These are phyloP conservation scores for Columba guinea DNA, from an alignment of 2,797 vertebrate species.

Conservation along the genomic window DNA sequence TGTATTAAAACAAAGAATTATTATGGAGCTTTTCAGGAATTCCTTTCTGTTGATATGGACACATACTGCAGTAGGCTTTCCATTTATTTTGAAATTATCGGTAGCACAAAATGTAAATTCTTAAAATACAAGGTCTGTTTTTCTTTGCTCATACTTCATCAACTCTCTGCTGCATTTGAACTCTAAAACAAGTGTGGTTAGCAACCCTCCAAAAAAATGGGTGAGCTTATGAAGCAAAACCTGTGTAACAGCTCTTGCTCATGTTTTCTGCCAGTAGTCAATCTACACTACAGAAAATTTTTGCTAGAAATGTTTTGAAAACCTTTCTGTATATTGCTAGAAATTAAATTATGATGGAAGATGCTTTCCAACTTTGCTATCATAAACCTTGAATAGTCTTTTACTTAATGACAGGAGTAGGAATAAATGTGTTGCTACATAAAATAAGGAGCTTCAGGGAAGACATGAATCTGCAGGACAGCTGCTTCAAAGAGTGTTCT, in stretches of 20 bases:
- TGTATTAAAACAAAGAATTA: conserved; percentile 10
- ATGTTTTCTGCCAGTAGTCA: background rate
- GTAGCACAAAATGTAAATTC: background rate
- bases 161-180: background rate
- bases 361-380: background rate
- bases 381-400: background rate
- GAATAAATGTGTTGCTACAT: background rate
- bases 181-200: background rate
- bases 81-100: background rate
- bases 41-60: background rate
- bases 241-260: background rate
- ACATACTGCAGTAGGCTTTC: background rate
- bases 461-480: background rate
- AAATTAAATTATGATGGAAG: background rate
- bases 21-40: background rate
- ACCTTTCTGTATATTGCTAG: background rate
- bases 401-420: background rate
- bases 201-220: background rate
- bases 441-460: background rate
- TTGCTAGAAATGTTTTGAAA: background rate
- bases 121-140: background rate
- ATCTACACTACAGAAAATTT: background rate
- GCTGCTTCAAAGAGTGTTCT: background rate
- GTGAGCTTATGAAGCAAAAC: background rate
- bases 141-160: background rate